Conservation (phyloP, 2,888 invertebrate species). For the Drosophila anceps region DNA sequence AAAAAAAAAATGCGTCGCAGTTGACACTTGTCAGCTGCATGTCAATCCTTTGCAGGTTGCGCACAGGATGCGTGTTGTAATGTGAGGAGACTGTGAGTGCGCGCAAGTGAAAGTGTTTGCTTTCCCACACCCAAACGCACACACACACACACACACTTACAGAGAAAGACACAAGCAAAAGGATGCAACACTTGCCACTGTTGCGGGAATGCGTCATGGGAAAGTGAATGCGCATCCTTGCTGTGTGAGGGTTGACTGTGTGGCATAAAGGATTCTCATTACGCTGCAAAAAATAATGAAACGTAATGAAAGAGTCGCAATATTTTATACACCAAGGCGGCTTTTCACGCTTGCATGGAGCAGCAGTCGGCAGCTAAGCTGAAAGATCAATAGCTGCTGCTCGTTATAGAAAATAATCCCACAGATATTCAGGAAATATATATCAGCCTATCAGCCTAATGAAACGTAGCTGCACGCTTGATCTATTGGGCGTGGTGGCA, state of each 20-base stretch:
- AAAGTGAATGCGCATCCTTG: constrained; percentile 62
- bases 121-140: constrained; percentile 60
- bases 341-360: not conserved
- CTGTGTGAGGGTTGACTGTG: constrained; percentile 10
- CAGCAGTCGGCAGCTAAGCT: not conserved
- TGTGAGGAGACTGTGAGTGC: constrained; percentile 58
- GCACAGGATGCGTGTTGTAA: constrained; percentile 70
- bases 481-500: constrained; percentile 48
- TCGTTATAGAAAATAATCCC: not conserved
- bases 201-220: constrained; percentile 61
- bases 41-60: constrained; percentile 78
- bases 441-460: constrained; percentile 42
- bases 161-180: constrained; percentile 42
- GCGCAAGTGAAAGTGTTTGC: constrained; percentile 69
- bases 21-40: constrained; percentile 71
- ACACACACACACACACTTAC: constrained; percentile 25
- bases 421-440: not conserved
- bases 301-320: constrained; percentile 4
- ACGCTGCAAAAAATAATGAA: constrained; percentile 55
- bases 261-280: constrained; percentile 43
- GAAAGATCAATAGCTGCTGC: not conserved
- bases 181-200: constrained; percentile 44
- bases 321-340: constrained; percentile 1
- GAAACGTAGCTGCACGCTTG: constrained; percentile 57
- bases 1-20: constrained; percentile 43